Conservation (phyloP, 2,113 vertebrate species). For the Hyaena hyaena region DNA sequence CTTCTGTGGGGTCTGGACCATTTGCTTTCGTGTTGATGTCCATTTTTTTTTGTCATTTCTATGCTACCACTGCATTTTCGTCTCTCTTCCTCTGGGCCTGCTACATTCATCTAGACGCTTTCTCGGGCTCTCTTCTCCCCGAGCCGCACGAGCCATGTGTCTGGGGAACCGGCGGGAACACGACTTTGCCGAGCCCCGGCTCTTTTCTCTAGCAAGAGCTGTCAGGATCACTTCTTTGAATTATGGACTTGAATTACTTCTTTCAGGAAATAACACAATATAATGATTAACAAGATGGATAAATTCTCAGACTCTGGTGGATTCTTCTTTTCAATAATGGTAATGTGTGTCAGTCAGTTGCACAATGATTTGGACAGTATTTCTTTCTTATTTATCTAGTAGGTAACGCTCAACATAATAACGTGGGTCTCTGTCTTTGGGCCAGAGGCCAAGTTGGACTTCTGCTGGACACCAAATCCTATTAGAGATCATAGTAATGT, state of each 20-base stretch:
- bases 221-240: conserved; percentile 60
- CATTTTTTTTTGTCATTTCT: background rate
- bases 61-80: background rate
- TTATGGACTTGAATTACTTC: conserved; percentile 75
- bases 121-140: background rate
- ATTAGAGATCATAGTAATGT: conserved; percentile 83
- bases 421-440: conserved; percentile 81
- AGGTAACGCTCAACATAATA: conserved; percentile 81
- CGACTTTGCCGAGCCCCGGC: conserved; percentile 51
- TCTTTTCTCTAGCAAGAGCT: conserved; percentile 66
- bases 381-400: conserved; percentile 83
- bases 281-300: conserved; percentile 78
- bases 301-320: conserved; percentile 63
- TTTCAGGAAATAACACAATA: conserved; percentile 76
- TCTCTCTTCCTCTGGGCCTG: background rate
- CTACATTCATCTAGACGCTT: background rate
- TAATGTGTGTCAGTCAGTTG: conserved; percentile 55
- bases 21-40: background rate
- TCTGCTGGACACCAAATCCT: conserved; percentile 82
- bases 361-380: conserved; percentile 68
- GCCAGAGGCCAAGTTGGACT: conserved; percentile 85
- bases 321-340: conserved; percentile 78
- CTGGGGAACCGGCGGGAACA: conserved; percentile 54
- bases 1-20: background rate
- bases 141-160: background rate